Evolutionary conservation across 2,888 invertebrate species (phyloP).

Genomic region (Chymomyza amoena): DNA sequence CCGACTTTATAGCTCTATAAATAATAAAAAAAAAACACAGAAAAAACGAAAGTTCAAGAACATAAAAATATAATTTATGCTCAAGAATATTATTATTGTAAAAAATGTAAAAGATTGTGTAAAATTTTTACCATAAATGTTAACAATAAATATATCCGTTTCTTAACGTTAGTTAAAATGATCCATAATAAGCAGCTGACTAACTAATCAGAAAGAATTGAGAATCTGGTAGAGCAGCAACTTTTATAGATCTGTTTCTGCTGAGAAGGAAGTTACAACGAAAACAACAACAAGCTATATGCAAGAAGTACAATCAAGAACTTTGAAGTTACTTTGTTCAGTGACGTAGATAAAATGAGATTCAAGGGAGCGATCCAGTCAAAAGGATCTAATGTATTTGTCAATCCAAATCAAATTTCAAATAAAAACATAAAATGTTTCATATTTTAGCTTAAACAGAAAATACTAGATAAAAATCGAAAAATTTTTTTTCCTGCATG

Average conservation of each 20-base stretch:
- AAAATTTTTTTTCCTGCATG: too few species aligned
- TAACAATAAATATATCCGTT: constrained; percentile 56
- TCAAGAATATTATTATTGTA: background rate
- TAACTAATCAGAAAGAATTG: constrained; percentile 37
- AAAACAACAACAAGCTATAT: constrained; percentile 17
- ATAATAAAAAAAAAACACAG: constrained; percentile 16
- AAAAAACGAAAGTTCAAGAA: background rate
- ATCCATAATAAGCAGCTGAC: constrained; percentile 52
- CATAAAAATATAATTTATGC: constrained; percentile 8
- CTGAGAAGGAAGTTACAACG: constrained; percentile 42
- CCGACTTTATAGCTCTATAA: background rate
- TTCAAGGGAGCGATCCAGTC: too few species aligned
- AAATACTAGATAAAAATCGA: too few species aligned
- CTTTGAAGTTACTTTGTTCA: constrained; percentile 35
- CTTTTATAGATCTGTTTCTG: constrained; percentile 46
- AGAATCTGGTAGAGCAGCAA: constrained; percentile 15
- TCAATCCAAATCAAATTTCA: too few species aligned
- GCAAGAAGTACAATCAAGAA: constrained; percentile 3
- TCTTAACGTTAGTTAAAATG: constrained; percentile 18
- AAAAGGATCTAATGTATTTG: too few species aligned
- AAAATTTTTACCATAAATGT: constrained; percentile 44
- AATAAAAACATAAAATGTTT: too few species aligned
- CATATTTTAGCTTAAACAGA: too few species aligned
- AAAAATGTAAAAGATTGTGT: constrained; percentile 22
- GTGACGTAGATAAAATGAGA: too few species aligned